Evolutionary conservation across 2,113 vertebrate species (phyloP).

Genomic region (Lepus americanus): DNA sequence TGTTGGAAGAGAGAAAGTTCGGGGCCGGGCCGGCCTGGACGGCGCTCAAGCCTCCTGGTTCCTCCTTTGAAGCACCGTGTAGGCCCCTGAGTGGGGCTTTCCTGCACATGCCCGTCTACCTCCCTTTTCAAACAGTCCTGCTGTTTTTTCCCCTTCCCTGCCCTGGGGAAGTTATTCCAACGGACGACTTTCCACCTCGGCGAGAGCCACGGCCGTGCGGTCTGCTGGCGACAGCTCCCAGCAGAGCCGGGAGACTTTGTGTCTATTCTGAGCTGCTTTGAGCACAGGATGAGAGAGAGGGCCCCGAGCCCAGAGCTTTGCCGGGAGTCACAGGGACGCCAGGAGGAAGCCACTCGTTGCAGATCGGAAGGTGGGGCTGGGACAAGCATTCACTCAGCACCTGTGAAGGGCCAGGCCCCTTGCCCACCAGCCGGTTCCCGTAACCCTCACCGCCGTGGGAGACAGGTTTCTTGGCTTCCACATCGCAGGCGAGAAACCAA

Average conservation of each 20-base stretch:
- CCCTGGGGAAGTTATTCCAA: conserved; percentile 82
- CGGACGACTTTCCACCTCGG: conserved; percentile 76
- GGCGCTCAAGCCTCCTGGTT: conserved; percentile 65
- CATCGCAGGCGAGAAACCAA: neutral
- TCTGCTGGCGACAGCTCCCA: conserved; percentile 51
- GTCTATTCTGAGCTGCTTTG: conserved; percentile 74
- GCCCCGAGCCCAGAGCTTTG: neutral
- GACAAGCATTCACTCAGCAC: neutral
- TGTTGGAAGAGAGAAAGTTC: conserved; percentile 73
- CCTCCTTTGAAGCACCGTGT: conserved; percentile 77
- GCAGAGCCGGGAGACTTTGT: conserved; percentile 55
- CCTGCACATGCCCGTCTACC: conserved; percentile 77
- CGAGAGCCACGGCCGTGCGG: conserved; percentile 78
- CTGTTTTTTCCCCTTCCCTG: conserved; percentile 83
- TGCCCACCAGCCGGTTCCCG: neutral
- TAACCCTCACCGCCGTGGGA: neutral
- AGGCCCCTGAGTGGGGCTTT: conserved; percentile 71
- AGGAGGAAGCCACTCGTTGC: neutral
- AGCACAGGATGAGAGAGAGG: neutral
- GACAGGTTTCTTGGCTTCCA: neutral
- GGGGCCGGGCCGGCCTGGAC: conserved; percentile 72
- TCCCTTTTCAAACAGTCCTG: conserved; percentile 83
- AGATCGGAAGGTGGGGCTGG: neutral
- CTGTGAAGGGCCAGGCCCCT: neutral
- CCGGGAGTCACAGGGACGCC: neutral